These are phyloP conservation scores for Antrozous pallidus DNA, from an alignment of 2,797 vertebrate species.

Conservation along the genomic window DNA sequence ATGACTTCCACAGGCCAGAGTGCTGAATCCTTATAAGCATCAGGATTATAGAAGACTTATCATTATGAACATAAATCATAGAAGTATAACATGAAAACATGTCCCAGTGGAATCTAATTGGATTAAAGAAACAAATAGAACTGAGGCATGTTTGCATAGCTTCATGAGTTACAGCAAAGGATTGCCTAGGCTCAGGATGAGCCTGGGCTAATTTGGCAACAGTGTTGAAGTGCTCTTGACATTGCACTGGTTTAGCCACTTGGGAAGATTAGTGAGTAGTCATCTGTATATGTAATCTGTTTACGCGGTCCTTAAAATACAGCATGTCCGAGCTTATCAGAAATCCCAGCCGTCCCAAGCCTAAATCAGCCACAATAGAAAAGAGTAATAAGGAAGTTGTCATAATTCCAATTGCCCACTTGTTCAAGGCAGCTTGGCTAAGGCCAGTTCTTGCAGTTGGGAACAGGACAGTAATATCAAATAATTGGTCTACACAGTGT, in stretches of 20 bases:
- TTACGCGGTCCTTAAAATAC: neutral
- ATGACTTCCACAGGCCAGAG: neutral
- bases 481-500: neutral
- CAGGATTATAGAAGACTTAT: neutral
- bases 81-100: neutral
- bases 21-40: neutral
- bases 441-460: neutral
- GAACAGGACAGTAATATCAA: neutral
- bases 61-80: neutral
- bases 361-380: neutral
- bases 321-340: neutral
- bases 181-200: neutral
- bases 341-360: neutral
- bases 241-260: neutral
- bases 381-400: neutral
- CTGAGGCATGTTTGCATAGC: neutral
- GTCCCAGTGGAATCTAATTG: neutral
- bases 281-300: neutral
- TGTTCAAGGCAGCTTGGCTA: neutral
- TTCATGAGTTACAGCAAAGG: neutral
- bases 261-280: neutral
- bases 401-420: neutral
- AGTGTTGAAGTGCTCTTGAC: neutral
- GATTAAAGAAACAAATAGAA: slow-evolving; percentile 38
- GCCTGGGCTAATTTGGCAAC: neutral